These are phyloP conservation scores for Petrolisthes cinctipes DNA, from an alignment of 2,888 invertebrate genomes.

Conservation along the genomic window DNA sequence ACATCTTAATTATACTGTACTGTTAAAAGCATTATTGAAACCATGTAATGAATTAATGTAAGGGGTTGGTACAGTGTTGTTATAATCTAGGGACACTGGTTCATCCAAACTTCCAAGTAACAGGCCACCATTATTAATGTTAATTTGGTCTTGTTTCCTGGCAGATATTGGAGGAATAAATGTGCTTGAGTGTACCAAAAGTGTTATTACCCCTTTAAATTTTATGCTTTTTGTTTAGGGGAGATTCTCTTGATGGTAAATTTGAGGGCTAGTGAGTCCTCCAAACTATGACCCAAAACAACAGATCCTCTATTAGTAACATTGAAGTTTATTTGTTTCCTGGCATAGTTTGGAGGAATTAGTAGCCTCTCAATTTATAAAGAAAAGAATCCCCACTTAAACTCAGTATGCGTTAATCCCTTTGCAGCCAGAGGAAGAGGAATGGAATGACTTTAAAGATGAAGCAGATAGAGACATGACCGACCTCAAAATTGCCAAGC, in stretches of 20 bases:
- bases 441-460: constrained; percentile 88
- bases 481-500: constrained; percentile 84
- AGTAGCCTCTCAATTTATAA: background rate
- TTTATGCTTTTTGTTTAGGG: background rate
- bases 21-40: too few relatives aligned
- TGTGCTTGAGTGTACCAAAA: background rate
- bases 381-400: background rate
- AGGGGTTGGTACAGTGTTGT: too few relatives aligned
- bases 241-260: too few relatives aligned
- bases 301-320: too few relatives aligned
- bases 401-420: background rate
- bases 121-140: too few relatives aligned
- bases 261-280: too few relatives aligned
- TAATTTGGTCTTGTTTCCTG: too few relatives aligned
- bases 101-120: background rate
- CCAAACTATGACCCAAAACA: too few relatives aligned
- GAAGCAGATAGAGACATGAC: constrained; percentile 85
- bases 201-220: background rate
- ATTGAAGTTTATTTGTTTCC: too few relatives aligned
- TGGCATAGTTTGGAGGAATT: too few relatives aligned
- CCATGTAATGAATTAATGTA: too few relatives aligned
- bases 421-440: constrained; percentile 57
- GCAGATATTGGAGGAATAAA: background rate
- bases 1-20: too few relatives aligned
- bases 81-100: background rate